Evolutionary conservation across 2,888 invertebrate species (phyloP), one percentile per base, ranked within the genome.

Genomic region (Synergus gifuensis): DNA sequence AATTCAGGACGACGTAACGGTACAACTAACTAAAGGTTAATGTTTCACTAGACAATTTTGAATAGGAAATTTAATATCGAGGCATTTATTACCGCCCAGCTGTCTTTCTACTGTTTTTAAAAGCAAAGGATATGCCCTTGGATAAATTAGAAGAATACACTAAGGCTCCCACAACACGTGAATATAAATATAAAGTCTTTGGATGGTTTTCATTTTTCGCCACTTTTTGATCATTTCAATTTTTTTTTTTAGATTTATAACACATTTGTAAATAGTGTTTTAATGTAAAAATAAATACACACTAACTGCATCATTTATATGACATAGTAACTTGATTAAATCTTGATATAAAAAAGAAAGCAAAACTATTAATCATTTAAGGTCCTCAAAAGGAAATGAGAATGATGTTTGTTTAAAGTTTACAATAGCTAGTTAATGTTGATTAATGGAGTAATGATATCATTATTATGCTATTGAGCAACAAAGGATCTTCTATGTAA

Each of bases 1-100:
- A 73, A 54, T 73, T 73, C 73, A 73, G 73, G 54, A 73, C 69
- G 22, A 46, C 7, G 16, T 69, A 73, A 73, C 54, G 73, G 73
- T 54, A 69, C 46, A 44, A 44, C 7, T 49, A 28, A n/a, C 54
- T 44, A 44, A n/a, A 36, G 73, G n/a, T 73, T 73, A 73, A 73
- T 40, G 28, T 73, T 73, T 73, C 54, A 73, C 36, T 73, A 54
- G 73, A 73, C 54, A 54, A 73, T 54, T 73, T 54, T n/a, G 36
- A 5, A 40, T 73, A 36, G 28, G 73, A 73, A 54, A 73, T 73
- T 73, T 54, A 54, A 73, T 73, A 40, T 54, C 36, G 9, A 54
- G 28, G 49, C 46, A 49, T 69, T 28, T 22, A 49, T 69, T 28
- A 22, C 22, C 46, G 69, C 46, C 69, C 49, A 69, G 49, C 28